Evolutionary conservation across 2,797 vertebrate genomes (phyloP), one percentile per base, ranked within the genome.

Genomic region (Apogon hyalosoma): DNA sequence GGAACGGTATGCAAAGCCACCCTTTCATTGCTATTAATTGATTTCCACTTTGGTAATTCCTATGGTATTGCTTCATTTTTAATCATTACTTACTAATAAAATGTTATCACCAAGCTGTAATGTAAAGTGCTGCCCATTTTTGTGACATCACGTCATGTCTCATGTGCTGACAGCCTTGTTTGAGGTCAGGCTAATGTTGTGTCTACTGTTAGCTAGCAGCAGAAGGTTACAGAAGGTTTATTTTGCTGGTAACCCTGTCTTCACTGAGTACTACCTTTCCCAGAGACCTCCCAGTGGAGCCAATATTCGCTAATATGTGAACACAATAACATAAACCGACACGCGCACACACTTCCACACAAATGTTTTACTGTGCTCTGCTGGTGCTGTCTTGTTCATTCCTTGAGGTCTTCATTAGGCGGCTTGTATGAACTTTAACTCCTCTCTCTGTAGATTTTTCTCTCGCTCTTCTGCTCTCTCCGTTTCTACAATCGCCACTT

Each of bases 381-480:
- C 78, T 88, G 82, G 71, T 81, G 79, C 81, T 75, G 75, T 77
- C 83, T 83, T 41, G 31, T 68, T 85, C 79, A 52, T 77, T 88
- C 69, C 64, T 89, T 64, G 73, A 81, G 84, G 79, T 88, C 85
- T 86, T 88, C 83, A 80, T 84, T 89, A 86, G 67, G 70, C 24
- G 2, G 58, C 52, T 62, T 53, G 62, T 72, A 58, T 75, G 45
- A 77, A 71, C 81, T 66, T 60, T 64, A 15, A 15, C 56, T 72
- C 51, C 21, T 15, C 59, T 75, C 69, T 24, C 68, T 51, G 46
- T 41, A 18, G 61, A 57, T 15, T 38, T 52, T 53, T 43, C 39
- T 54, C 13, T 1, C 31, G 28, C 13, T 69, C 33, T 42, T 18
- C 64, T 28, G 4, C 16, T 9, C n/a, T 47, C 16, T 59, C 45